Percentiles rank a stretch among this genome's conserved stretches.
phyloP scores from a whole-genome alignment of 2,888 invertebrate species.

The Megaustenia siamemsis region DNA sequence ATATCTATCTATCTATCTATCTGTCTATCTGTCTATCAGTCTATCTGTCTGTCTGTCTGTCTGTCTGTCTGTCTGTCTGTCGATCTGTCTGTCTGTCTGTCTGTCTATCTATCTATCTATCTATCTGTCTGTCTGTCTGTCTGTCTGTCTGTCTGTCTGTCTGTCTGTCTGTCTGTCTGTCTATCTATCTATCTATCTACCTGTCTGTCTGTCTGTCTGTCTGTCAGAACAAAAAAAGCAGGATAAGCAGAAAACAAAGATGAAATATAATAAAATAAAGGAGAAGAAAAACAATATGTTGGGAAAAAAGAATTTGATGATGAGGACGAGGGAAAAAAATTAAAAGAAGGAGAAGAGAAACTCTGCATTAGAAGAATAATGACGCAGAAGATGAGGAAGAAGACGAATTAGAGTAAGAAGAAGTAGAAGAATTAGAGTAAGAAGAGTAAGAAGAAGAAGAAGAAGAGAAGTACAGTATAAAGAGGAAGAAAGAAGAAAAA shows the following conservation, averaged over 20 bases:
- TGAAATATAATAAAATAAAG: no score
- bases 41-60: background rate
- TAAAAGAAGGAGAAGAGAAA: background rate
- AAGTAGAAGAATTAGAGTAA: no score
- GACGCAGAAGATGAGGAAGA: background rate
- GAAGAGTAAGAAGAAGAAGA: no score
- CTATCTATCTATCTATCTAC: background rate
- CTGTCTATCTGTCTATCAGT: background rate
- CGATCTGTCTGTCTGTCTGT: background rate
- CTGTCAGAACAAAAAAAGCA: background rate
- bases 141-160: background rate
- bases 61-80: background rate
- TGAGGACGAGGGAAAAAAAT: no score
- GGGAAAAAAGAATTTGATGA: no score
- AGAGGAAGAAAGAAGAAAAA: no score
- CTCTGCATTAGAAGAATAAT: no score
- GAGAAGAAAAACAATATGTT: no score
- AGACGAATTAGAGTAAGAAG: no score
- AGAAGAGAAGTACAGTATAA: no score
- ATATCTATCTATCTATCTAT: background rate
- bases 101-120: background rate
- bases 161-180: background rate
- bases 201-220: background rate
- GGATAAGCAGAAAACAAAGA: no score
- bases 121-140: background rate